phyloP scores from a whole-genome alignment of 2,797 vertebrate genomes.

The Falco naumanni region DNA sequence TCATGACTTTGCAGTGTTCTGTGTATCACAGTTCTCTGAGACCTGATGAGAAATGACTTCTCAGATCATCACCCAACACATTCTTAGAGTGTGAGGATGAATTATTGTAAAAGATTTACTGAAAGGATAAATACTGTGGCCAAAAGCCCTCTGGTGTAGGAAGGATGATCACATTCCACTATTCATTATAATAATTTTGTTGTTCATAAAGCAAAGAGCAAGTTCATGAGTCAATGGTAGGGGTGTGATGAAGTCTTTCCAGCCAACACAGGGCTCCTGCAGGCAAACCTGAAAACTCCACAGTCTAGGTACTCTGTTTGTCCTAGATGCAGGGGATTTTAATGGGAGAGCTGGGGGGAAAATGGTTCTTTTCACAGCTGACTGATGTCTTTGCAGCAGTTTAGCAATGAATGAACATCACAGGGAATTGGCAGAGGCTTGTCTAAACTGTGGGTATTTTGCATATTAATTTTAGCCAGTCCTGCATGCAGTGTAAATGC shows the following conservation, averaged over 20 bases:
- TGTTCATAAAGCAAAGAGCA: neutral
- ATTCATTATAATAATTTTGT: no score
- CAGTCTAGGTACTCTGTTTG: neutral
- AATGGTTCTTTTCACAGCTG: neutral
- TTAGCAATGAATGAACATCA: neutral
- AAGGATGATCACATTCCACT: neutral
- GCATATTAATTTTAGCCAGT: neutral
- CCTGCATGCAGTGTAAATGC: neutral
- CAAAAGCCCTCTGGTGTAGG: neutral
- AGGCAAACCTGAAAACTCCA: no score
- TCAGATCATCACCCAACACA: neutral
- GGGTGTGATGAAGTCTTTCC: neutral
- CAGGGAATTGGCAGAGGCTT: neutral
- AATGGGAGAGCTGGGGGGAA: no score
- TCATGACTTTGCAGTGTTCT: neutral
- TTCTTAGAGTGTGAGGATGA: neutral
- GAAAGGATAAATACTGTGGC: neutral
- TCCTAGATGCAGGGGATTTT: neutral
- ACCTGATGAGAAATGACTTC: neutral
- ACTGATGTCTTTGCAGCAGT: neutral
- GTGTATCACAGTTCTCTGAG: neutral
- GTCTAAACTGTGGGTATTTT: neutral
- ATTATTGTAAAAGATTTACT: neutral
- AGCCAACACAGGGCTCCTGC: neutral
- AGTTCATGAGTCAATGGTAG: neutral